phyloP scores from a whole-genome alignment of 1,140 invertebrate species.

The Trachymyrmex cornetzi region DNA sequence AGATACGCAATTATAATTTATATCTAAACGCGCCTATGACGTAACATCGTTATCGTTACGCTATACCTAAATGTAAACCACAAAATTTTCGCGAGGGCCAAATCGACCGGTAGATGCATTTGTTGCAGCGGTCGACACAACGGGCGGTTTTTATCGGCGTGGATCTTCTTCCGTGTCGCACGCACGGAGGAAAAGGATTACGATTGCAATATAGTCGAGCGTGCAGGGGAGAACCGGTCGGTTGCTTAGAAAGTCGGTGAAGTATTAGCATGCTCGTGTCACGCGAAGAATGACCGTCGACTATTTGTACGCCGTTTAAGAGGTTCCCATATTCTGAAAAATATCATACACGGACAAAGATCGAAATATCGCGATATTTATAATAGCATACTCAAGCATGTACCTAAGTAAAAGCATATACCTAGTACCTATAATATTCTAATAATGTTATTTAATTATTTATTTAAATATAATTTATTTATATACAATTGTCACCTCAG shows the following conservation, averaged over 20 bases:
- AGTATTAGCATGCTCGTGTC: constrained; percentile 48
- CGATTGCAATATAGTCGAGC: constrained; percentile 59
- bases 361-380: constrained; percentile 26
- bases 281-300: constrained; percentile 53
- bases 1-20: constrained; percentile 6
- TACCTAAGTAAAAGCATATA: too few species aligned
- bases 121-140: constrained; percentile 41
- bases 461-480: not conserved
- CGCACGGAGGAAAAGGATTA: constrained; percentile 65
- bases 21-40: constrained; percentile 25
- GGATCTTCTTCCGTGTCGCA: constrained; percentile 68
- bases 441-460: not conserved
- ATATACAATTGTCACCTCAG: too few species aligned
- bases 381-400: not conserved
- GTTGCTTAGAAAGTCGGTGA: constrained; percentile 56
- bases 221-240: constrained; percentile 17
- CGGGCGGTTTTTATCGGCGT: constrained; percentile 53
- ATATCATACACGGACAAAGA: not conserved
- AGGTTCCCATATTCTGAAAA: constrained; percentile 21
- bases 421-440: too few species aligned
- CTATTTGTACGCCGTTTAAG: constrained; percentile 60
- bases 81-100: constrained; percentile 39
- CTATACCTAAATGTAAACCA: constrained; percentile 24
- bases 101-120: constrained; percentile 53
- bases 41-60: constrained; percentile 58